Evolutionary conservation across 2,888 invertebrate species (phyloP), one percentile per base, ranked within the genome.

Genomic region (Heliconius ethilla): DNA sequence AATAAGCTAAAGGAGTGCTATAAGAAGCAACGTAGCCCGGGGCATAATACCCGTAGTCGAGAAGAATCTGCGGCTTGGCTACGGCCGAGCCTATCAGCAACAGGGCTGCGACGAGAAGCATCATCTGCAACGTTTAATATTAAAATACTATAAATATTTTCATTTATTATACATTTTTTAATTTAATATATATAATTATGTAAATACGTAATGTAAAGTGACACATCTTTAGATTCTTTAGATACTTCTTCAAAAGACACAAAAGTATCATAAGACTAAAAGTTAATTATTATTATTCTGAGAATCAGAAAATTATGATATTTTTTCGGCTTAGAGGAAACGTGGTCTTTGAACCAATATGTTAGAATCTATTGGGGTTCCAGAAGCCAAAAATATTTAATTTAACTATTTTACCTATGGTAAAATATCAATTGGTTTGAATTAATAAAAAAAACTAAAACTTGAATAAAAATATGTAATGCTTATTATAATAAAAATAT

Each of bases 41-140:
- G 0, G 91, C 86, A 79, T 87, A 84, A 85, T 94, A 92, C 1
- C 91, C 91, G 83, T 92, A 93, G 87, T 92, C 92, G 55, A 91
- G 74, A 75, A 92, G 82, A 79, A 94, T 87, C 82, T 94, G 94
- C 70, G 94, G 94, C 86, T 94, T 94, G 67, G 91, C 92, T 83
- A 84, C 83, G 37, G 88, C 89, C 66, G 91, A 84, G 72, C 85
- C 86, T 84, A 89, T 81, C 83, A 91, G 82, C 80, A 89, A 82
- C 66, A 87, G 87, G 33, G 88, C 88, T 77, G 89, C 86, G 33
- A 87, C 83, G 73, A 92, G 67, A 62, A 91, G 81, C 82, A 90
- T 79, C 85, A 90, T 82, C 93, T 94, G 84, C 3, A 76, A 81
- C 25, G 69, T 51, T 51, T 11, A 40, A 9, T 33, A 9, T 33